Conservation (phyloP, 2,113 vertebrate genomes). For the Proterorhinus semilunaris region DNA sequence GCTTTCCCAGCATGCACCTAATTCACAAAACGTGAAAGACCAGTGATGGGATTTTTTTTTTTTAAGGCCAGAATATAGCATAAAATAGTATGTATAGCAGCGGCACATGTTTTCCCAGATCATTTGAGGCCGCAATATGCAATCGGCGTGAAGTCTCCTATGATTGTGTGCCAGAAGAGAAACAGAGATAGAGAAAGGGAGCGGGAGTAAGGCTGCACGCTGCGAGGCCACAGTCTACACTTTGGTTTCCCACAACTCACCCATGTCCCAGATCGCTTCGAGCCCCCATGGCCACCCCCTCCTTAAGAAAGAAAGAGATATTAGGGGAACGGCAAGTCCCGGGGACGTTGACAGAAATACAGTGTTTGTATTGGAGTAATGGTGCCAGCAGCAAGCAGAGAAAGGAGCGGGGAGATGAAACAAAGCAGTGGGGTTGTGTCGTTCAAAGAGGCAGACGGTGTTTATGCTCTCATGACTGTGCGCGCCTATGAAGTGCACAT, state of each 20-base stretch:
- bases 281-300: constrained; percentile 42
- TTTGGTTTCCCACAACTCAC: constrained; percentile 74
- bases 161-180: constrained; percentile 67
- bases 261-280: constrained; percentile 68
- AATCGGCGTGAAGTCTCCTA: constrained; percentile 67
- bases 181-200: constrained; percentile 55
- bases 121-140: constrained; percentile 66
- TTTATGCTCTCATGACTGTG: constrained; percentile 14
- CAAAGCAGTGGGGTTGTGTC: constrained; percentile 42
- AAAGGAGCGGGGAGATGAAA: constrained; percentile 57
- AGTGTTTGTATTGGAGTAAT: constrained; percentile 61
- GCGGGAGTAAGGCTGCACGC: constrained; percentile 46
- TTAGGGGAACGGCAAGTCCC: constrained; percentile 51
- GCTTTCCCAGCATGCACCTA: too few relatives aligned
- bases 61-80: constrained; percentile 8
- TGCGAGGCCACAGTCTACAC: constrained; percentile 73
- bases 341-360: constrained; percentile 71
- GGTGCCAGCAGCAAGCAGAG: constrained; percentile 66
- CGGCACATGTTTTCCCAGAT: constrained; percentile 63
- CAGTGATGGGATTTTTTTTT: too few relatives aligned
- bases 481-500: constrained; percentile 25
- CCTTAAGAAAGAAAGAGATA: constrained; percentile 61
- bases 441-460: constrained; percentile 44
- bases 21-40: too few relatives aligned
- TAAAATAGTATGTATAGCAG: constrained; percentile 2